Evolutionary conservation across 2,888 invertebrate species (phyloP).

Genomic region (Marronus borbonicus): DNA sequence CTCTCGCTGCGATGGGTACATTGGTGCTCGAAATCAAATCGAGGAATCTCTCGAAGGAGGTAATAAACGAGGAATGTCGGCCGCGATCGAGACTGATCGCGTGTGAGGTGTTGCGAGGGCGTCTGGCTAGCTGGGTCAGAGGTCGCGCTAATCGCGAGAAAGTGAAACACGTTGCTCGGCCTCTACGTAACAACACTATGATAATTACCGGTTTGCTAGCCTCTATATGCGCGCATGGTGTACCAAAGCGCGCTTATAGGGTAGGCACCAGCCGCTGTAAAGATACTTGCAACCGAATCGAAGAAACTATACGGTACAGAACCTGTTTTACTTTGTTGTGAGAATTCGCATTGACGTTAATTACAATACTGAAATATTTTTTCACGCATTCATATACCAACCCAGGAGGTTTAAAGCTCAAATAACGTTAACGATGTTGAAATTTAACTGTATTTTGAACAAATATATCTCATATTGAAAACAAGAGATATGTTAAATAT

Average conservation of each 20-base stretch:
- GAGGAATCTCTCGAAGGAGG: slow-evolving; percentile 46
- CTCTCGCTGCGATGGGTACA: slow-evolving; percentile 4
- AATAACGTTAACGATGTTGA: too few species aligned
- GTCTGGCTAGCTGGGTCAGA: slow-evolving; percentile 64
- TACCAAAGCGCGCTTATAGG: slow-evolving; percentile 19
- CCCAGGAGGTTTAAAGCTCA: not conserved
- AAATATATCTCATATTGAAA: too few species aligned
- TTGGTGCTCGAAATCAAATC: slow-evolving; percentile 44
- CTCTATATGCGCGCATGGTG: slow-evolving; percentile 21
- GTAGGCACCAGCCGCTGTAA: slow-evolving; percentile 21
- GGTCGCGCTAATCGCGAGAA: slow-evolving; percentile 68
- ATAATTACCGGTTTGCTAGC: slow-evolving; percentile 49
- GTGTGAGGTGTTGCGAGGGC: slow-evolving; percentile 64
- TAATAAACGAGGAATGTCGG: slow-evolving; percentile 49
- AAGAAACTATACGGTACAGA: slow-evolving; percentile 29
- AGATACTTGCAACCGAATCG: slow-evolving; percentile 27
- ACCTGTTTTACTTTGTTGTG: slow-evolving; percentile 19
- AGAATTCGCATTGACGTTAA: slow-evolving; percentile 14
- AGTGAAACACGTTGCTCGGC: slow-evolving; percentile 64
- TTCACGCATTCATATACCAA: slow-evolving; percentile 9
- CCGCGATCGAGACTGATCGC: slow-evolving; percentile 57
- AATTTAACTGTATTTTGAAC: too few species aligned
- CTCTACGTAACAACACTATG: slow-evolving; percentile 59
- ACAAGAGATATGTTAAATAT: too few species aligned
- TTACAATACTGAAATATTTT: not conserved